Evolutionary conservation across 2,113 vertebrate genomes (phyloP), one percentile per base, ranked within the genome.

Genomic region (Myrmecophaga tridactyla): DNA sequence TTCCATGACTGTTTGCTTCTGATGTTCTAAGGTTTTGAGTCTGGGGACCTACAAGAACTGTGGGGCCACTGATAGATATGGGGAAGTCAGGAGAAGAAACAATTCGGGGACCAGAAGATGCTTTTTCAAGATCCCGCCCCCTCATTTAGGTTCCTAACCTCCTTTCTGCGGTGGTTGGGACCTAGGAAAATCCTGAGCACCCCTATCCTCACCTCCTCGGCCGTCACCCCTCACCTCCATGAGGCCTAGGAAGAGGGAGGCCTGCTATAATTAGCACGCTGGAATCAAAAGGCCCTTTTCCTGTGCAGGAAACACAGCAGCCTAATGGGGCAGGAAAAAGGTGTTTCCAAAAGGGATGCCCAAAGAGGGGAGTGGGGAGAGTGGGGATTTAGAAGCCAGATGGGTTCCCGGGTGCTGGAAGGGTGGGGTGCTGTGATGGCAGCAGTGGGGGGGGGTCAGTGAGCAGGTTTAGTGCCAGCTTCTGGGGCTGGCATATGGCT

Each of bases 271-370:
- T 95, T 92, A 97, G 89, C n/a, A 0, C 75, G 14, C 56, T 56
- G 43, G 17, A 60, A 43, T 51, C 80, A n/a, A n/a, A 65, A 76
- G 80, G 63, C 75, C 51, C 21, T 91, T 87, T 97, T 96, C 97
- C 97, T 90, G 58, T 41, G 27, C 90, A 80, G 96, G 96, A 96
- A 96, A n/a, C 92, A 5, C 41, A 20, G 65, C 0, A 0, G 80
- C 81, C 62, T 36, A 17, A 39, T 17, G 34, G 0, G 69, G 62
- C 88, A 97, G 96, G 97, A 97, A 97, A 97, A 97, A 97, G 96
- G 86, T 96, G 96, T 95, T 97, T 97, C 97, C 96, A 39, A 56
- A 81, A 89, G 80, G 75, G 63, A 93, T 36, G 53, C 84, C 85
- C 87, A 73, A 67, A 88, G 80, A 9, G 17, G 23, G 84, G 70